These are phyloP conservation scores for Tipula lateralis DNA, from an alignment of 2,888 invertebrate genomes.

Conservation along the genomic window DNA sequence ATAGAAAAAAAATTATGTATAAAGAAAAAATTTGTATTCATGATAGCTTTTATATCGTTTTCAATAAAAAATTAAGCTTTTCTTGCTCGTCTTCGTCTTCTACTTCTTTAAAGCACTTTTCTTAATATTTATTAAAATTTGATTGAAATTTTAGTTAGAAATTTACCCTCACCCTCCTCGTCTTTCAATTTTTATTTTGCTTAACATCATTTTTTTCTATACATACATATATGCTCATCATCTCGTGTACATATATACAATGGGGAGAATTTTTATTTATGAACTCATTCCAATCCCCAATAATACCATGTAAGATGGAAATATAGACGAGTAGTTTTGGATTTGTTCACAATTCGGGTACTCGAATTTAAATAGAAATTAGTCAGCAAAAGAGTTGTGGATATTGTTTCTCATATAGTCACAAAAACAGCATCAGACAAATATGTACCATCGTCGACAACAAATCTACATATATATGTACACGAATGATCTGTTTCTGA, in stretches of 20 bases:
- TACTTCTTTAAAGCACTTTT: not conserved
- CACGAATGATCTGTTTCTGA: not conserved
- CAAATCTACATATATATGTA: not conserved
- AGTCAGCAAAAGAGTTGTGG: not conserved
- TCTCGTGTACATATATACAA: too few relatives aligned
- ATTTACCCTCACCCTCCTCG: not conserved
- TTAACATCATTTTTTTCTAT: not conserved
- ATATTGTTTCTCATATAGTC: not conserved
- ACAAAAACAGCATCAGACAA: not conserved
- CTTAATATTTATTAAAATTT: conserved; percentile 24
- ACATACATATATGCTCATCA: not conserved
- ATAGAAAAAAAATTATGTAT: not conserved
- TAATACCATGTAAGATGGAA: not conserved
- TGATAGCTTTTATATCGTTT: conserved; percentile 24
- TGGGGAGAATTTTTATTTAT: not conserved
- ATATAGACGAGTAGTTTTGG: not conserved
- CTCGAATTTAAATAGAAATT: not conserved
- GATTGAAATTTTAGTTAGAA: not conserved
- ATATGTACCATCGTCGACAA: not conserved
- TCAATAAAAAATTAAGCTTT: not conserved
- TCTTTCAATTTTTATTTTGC: not conserved
- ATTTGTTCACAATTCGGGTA: not conserved
- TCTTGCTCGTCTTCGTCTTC: not conserved
- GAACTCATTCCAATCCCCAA: not conserved
- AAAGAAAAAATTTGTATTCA: not conserved